Evolutionary conservation across 2,888 invertebrate genomes (phyloP).

Genomic region (Coelogynopora nodosa): DNA sequence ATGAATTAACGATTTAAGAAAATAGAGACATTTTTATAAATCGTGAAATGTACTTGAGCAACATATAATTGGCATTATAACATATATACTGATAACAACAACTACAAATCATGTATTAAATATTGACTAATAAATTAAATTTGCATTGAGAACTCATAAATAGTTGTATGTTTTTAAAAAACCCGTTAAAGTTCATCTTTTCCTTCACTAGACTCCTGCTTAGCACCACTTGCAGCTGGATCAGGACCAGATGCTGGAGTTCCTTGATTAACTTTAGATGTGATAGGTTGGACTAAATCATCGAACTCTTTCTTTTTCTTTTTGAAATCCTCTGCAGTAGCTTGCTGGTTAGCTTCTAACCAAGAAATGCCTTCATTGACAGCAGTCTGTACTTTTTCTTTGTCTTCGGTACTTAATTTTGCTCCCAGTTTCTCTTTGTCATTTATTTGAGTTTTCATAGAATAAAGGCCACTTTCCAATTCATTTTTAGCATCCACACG

Average conservation of each 20-base stretch:
- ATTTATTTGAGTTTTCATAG: conserved; percentile 87
- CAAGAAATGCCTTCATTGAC: conserved; percentile 94
- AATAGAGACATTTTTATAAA: no score
- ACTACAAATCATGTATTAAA: no score
- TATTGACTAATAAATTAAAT: no score
- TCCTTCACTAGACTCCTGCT: no score
- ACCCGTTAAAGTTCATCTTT: no score
- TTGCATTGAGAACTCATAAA: no score
- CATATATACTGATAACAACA: no score
- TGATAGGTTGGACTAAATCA: conserved; percentile 90
- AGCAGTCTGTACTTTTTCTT: conserved; percentile 85
- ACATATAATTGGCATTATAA: no score
- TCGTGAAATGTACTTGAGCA: no score
- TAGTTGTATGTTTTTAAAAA: no score
- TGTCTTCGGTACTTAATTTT: conserved; percentile 81
- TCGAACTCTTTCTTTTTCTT: conserved; percentile 89
- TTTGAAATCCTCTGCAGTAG: conserved; percentile 84
- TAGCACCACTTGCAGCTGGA: no score
- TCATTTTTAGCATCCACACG: conserved; percentile 92
- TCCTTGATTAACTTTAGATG: conserved; percentile 83
- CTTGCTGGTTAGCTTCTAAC: conserved; percentile 90
- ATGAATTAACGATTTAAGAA: no score
- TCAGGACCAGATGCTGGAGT: background rate
- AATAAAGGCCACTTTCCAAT: conserved; percentile 86
- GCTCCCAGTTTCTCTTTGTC: conserved; percentile 95